phyloP scores from a whole-genome alignment of 1,140 invertebrate genomes.

The Octopus sinensis region DNA sequence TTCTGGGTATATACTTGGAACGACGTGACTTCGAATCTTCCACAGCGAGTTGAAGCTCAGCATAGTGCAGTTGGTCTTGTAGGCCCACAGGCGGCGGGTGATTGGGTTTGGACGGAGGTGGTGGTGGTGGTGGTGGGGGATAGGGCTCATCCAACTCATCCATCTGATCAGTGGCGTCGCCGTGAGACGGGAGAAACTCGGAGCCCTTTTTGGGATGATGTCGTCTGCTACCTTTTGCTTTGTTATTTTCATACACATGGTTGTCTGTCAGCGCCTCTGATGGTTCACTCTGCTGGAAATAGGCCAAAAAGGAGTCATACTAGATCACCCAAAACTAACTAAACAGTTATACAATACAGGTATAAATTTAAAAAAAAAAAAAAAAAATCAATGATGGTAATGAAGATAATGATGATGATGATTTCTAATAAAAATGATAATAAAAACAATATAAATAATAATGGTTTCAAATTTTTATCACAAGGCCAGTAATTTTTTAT shows the following conservation, averaged over 20 bases:
- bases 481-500: too few relatives aligned
- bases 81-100: background rate
- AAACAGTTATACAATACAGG: too few relatives aligned
- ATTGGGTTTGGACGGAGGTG: background rate
- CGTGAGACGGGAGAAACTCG: background rate
- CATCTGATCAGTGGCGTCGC: background rate
- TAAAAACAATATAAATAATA: too few relatives aligned
- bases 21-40: background rate
- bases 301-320: slow-evolving; percentile 4
- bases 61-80: background rate
- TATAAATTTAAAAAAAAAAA: too few relatives aligned
- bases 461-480: too few relatives aligned
- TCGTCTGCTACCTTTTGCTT: background rate
- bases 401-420: too few relatives aligned
- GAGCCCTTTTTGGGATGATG: background rate
- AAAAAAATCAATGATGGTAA: too few relatives aligned
- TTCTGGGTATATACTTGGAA: background rate
- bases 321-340: background rate
- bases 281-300: background rate
- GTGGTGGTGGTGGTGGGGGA: background rate
- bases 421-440: too few relatives aligned
- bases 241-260: background rate
- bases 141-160: background rate
- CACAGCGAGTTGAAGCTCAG: background rate
- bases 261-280: background rate